These are phyloP conservation scores for Lycocorax pyrrhopterus DNA, from an alignment of 2,113 vertebrate species.

Conservation along the genomic window DNA sequence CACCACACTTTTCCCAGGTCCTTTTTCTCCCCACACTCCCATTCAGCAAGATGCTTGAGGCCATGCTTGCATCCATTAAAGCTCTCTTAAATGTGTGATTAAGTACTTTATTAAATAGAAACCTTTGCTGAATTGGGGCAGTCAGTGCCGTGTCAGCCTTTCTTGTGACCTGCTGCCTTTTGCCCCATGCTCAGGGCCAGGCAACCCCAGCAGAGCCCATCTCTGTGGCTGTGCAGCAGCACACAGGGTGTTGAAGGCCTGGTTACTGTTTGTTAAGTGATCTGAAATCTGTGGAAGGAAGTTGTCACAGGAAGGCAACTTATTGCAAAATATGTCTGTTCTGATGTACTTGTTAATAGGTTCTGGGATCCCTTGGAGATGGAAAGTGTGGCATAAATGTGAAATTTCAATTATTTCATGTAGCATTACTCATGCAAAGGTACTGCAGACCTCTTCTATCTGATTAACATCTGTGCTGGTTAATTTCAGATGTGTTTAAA, in stretches of 20 bases:
- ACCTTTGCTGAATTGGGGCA: neutral
- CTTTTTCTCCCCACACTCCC: neutral
- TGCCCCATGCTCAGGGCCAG: neutral
- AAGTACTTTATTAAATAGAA: neutral
- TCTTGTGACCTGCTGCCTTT: neutral
- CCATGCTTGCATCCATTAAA: neutral
- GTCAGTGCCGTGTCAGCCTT: neutral
- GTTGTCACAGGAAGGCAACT: neutral
- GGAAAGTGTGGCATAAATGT: constrained; percentile 7
- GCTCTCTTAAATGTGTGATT: neutral
- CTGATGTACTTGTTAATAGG: neutral
- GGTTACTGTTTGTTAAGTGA: neutral
- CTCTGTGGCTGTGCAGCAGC: neutral
- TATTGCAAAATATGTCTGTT: neutral
- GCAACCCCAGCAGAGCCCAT: neutral
- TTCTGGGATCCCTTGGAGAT: constrained; percentile 2
- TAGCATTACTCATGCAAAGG: neutral
- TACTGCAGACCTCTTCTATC: neutral
- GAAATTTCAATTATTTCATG: constrained; percentile 17
- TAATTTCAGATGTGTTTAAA: constrained; percentile 19
- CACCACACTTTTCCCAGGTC: neutral
- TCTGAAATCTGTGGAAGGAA: neutral
- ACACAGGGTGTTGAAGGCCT: neutral
- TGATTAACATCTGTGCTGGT: constrained; percentile 6
- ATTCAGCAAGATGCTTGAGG: neutral